phyloP scores from a whole-genome alignment of 2,113 vertebrate genomes.

The Hydropotes inermis region DNA sequence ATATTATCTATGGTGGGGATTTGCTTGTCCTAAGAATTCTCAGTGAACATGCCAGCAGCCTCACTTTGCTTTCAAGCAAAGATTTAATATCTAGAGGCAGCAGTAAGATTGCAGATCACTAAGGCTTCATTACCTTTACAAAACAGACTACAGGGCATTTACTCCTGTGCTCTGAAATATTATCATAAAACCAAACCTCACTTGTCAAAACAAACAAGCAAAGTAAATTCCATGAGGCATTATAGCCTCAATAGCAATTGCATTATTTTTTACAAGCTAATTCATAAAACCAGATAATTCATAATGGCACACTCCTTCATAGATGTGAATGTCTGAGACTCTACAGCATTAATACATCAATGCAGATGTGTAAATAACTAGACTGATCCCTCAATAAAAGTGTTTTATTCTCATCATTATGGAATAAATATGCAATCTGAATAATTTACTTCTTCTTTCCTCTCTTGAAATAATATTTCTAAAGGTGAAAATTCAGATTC shows the following conservation, averaged over 20 bases:
- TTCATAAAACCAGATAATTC: slow-evolving; percentile 67
- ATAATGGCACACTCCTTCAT: slow-evolving; percentile 42
- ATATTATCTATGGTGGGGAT: background rate
- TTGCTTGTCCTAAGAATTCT: background rate
- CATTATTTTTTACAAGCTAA: slow-evolving; percentile 73
- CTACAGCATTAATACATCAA: slow-evolving; percentile 43
- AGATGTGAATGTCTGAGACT: background rate
- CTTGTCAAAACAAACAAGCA: slow-evolving; percentile 76
- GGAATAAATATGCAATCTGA: slow-evolving; percentile 48
- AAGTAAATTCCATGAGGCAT: slow-evolving; percentile 59
- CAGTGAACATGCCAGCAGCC: background rate
- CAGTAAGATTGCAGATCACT: background rate
- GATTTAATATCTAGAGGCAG: slow-evolving; percentile 45
- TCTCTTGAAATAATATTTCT: slow-evolving; percentile 32
- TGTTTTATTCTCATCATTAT: slow-evolving; percentile 59
- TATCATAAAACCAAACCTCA: slow-evolving; percentile 69
- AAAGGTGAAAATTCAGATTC: slow-evolving; percentile 32
- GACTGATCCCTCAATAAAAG: slow-evolving; percentile 49
- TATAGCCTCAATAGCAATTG: slow-evolving; percentile 61
- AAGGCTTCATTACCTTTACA: slow-evolving; percentile 62
- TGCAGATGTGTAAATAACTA: slow-evolving; percentile 55
- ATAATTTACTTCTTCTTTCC: slow-evolving; percentile 35
- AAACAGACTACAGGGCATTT: slow-evolving; percentile 64
- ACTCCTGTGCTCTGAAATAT: slow-evolving; percentile 60
- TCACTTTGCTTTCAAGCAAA: background rate